Percentiles rank a stretch among this genome's conserved stretches.
Evolutionary conservation across 37 sponge, comb jelly and placozoan genomes (phyloP).

Genomic region (Mnemiopsis leidyi): DNA sequence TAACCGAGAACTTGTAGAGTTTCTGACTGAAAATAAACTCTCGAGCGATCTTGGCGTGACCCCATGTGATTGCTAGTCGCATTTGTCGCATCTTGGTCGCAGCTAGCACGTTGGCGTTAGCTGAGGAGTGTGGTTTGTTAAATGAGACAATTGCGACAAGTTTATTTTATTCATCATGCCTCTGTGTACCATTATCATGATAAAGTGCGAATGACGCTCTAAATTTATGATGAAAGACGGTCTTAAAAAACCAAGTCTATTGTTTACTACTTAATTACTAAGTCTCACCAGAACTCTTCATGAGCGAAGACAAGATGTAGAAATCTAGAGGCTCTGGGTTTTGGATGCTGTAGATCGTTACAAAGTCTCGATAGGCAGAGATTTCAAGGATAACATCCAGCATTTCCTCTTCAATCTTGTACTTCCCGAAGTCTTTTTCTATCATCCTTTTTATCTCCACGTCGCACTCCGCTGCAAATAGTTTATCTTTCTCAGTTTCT

Average conservation of each 20-base stretch:
- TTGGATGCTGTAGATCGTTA: conserved; percentile 64
- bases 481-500: background rate
- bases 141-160: background rate
- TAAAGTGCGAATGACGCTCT: too few relatives aligned
- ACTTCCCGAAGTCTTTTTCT: conserved; percentile 58
- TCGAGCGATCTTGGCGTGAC: conserved; percentile 54
- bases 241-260: too few relatives aligned
- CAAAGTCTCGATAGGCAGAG: conserved; percentile 50
- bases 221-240: too few relatives aligned
- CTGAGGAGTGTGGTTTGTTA: background rate
- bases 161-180: too few relatives aligned
- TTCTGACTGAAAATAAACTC: conserved; percentile 65
- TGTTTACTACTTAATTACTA: too few relatives aligned
- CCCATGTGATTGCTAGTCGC: conserved; percentile 63
- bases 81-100: conserved; percentile 61
- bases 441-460: conserved; percentile 40
- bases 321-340: conserved; percentile 61
- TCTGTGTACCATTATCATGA: too few relatives aligned
- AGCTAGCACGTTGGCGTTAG: conserved; percentile 49
- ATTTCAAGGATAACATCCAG: conserved; percentile 53
- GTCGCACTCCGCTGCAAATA: conserved; percentile 10
- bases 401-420: conserved; percentile 53
- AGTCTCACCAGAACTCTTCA: conserved; percentile 62
- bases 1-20: conserved; percentile 64
- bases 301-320: conserved; percentile 50